These are phyloP conservation scores for Conopomorpha cramerella DNA, from an alignment of 1,140 invertebrate species.

Conservation along the genomic window DNA sequence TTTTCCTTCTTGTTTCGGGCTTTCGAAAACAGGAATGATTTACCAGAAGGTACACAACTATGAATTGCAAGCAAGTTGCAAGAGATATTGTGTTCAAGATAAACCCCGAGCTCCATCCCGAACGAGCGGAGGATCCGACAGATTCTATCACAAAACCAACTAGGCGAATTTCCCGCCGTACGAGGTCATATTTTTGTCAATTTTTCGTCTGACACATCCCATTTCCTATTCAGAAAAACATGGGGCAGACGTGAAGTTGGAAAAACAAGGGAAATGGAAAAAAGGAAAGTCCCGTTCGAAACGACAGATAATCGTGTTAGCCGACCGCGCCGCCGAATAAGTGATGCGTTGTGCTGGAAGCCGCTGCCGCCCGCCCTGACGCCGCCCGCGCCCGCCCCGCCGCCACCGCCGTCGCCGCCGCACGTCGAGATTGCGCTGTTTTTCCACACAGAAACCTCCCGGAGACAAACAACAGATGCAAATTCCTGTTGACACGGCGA, in stretches of 20 bases:
- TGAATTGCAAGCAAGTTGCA: no score
- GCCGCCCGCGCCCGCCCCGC: slow-evolving; percentile 1
- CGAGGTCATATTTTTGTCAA: slow-evolving; percentile 55
- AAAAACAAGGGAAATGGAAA: slow-evolving; percentile 55
- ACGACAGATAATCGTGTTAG: slow-evolving; percentile 57
- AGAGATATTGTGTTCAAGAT: no score
- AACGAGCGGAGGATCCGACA: slow-evolving; percentile 25
- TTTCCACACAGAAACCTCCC: slow-evolving; percentile 33
- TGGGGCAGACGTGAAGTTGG: slow-evolving; percentile 47
- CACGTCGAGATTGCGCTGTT: slow-evolving; percentile 45
- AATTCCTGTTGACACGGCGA: slow-evolving; percentile 57
- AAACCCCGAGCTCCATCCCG: no score
- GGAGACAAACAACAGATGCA: slow-evolving; percentile 58
- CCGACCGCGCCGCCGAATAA: slow-evolving; percentile 43
- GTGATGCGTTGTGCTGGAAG: no score
- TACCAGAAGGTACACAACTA: no score
- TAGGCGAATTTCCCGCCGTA: slow-evolving; percentile 42
- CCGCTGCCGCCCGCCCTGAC: slow-evolving; percentile 28
- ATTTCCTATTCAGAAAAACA: slow-evolving; percentile 59
- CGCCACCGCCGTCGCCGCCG: neutral
- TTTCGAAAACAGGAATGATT: no score
- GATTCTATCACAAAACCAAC: slow-evolving; percentile 53
- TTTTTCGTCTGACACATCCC: slow-evolving; percentile 57
- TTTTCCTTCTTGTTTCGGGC: no score
- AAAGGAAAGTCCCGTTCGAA: slow-evolving; percentile 48